Evolutionary conservation across 2,113 vertebrate genomes (phyloP), one percentile per base, ranked within the genome.

Genomic region (Plestiodon gilberti): DNA sequence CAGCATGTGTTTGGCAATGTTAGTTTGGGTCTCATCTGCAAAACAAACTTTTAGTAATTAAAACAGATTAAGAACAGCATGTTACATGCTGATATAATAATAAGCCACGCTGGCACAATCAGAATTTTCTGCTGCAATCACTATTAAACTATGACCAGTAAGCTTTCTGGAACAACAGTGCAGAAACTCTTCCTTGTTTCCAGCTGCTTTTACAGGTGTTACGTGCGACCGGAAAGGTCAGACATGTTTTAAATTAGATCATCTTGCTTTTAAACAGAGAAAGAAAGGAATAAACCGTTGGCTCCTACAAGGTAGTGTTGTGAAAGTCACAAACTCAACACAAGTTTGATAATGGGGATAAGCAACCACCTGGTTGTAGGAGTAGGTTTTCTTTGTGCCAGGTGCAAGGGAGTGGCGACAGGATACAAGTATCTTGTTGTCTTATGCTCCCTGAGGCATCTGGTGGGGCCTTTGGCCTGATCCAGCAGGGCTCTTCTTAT

Each of bases 1-100:
- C 95, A 99, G 94, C 77, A 98, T 88, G 87, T 99, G 98, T 79
- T 97, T 99, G 85, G 95, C 94, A 64, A 99, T 97, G 89, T 96
- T 95, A 81, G 93, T 87, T 90, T 99, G 98, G n/a, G 98, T 98
- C 35, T 99, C 99, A 96, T 98, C 99, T 99, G 96, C 84, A 94
- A 95, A 94, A 95, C 14, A 96, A 88, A n/a, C 35, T 78, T 81
- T 75, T 25, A 67, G 20, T 69, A 17, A 92, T 84, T 82, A 55
- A 59, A 40, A 89, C 17, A 17, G 35, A 13, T 40, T 73, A 77
- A 23, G 17, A 80, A 57, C 33, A 1, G 0, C 33, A 28, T 0
- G 84, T 85, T 76, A 77, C 0, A 4, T 70, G 43, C 43, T 48
- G 8, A 17, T 73, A 15, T 33, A 28, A 59, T 25, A n/a, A 57